Evolutionary conservation across 2,113 vertebrate genomes (phyloP).

Genomic region (Bubo bubo): DNA sequence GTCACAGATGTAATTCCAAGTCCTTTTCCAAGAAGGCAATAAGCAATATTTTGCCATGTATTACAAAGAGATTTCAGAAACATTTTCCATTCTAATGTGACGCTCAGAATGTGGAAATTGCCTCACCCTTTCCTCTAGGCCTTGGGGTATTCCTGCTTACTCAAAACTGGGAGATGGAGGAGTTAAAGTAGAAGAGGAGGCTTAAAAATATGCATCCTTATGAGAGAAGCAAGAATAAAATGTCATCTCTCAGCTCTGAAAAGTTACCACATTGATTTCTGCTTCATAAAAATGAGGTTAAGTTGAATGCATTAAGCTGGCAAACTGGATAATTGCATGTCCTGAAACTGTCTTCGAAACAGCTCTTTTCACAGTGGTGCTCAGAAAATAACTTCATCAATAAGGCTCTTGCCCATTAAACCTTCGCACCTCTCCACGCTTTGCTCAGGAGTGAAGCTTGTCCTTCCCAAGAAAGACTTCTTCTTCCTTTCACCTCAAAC

Average conservation of each 20-base stretch:
- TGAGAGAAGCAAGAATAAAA: conserved; percentile 9
- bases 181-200: background rate
- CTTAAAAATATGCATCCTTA: conserved; percentile 27
- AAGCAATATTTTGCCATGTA: background rate
- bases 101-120: background rate
- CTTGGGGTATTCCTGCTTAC: background rate
- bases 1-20: background rate
- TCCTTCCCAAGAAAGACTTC: background rate
- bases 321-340: conserved; percentile 67
- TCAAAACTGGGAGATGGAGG: background rate
- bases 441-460: background rate
- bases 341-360: conserved; percentile 62
- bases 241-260: background rate
- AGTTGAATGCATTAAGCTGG: conserved; percentile 69
- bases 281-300: conserved; percentile 59
- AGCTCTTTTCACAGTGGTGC: conserved; percentile 59
- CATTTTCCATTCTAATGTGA: background rate
- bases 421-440: background rate
- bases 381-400: conserved; percentile 65
- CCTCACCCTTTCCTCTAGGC: background rate
- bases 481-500: background rate
- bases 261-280: conserved; percentile 55
- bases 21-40: background rate
- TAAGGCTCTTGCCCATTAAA: conserved; percentile 38
- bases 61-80: background rate